phyloP scores from a whole-genome alignment of 2,797 vertebrate species.

The Telmatherina bonti region DNA sequence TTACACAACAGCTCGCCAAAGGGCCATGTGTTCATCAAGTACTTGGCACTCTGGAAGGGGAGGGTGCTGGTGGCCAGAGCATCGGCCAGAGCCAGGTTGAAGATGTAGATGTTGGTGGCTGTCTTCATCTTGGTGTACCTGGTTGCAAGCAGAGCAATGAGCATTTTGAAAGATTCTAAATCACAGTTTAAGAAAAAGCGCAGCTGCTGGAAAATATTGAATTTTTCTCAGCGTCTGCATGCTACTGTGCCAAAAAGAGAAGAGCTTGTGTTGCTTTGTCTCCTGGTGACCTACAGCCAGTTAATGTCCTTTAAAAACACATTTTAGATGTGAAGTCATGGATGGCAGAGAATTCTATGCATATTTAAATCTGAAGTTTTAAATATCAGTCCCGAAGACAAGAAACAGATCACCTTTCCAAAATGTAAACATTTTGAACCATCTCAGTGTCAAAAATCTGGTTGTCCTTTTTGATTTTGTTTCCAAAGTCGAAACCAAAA shows the following conservation, averaged over 20 bases:
- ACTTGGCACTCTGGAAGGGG: slow-evolving; percentile 97
- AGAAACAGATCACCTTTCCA: no score
- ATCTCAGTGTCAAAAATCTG: no score
- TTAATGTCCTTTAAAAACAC: no score
- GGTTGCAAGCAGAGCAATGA: slow-evolving; percentile 13
- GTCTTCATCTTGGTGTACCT: slow-evolving; percentile 98
- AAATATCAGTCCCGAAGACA: no score
- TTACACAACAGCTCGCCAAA: slow-evolving; percentile 95
- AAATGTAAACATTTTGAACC: no score
- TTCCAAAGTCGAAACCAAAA: no score
- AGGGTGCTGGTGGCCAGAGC: slow-evolving; percentile 95
- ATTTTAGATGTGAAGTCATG: no score
- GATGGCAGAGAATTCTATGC: no score
- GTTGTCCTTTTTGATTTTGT: no score
- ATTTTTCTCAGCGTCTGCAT: slow-evolving; percentile 19
- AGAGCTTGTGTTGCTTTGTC: neutral
- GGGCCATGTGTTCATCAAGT: slow-evolving; percentile 96
- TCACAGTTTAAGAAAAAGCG: neutral
- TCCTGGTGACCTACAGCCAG: no score
- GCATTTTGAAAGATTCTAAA: neutral
- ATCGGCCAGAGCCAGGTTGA: slow-evolving; percentile 95
- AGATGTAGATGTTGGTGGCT: slow-evolving; percentile 98
- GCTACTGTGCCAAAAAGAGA: slow-evolving; percentile 1
- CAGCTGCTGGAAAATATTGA: neutral
- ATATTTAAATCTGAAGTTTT: no score